Conservation (phyloP, 1,140 invertebrate genomes). For the Laupala kohalensis region DNA sequence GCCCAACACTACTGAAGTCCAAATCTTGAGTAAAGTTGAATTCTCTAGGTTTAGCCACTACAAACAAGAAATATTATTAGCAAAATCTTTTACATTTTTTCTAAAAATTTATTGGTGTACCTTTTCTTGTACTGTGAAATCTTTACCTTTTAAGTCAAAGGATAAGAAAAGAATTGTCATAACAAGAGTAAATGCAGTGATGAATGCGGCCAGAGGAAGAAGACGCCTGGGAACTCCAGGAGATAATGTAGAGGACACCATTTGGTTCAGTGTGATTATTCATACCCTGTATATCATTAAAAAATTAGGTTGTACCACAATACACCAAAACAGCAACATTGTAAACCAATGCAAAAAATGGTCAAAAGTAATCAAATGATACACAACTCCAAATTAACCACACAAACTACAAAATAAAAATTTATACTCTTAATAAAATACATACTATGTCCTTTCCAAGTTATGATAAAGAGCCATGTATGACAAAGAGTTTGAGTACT, state of each 20-base stretch:
- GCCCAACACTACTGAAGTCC: conserved; percentile 50
- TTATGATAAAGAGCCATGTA: too few species aligned
- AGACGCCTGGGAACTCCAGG: conserved; percentile 24
- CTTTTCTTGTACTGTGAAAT: too few species aligned
- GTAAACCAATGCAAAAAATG: too few species aligned
- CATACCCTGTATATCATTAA: background rate
- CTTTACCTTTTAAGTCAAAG: conserved; percentile 27
- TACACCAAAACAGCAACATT: too few species aligned
- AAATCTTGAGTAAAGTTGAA: conserved; percentile 58
- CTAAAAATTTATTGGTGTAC: too few species aligned
- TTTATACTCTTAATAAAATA: too few species aligned
- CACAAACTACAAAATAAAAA: too few species aligned
- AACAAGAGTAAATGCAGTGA: conserved; percentile 29
- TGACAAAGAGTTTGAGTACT: too few species aligned
- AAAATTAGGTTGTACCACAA: background rate
- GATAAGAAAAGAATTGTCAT: conserved; percentile 31
- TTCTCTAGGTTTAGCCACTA: conserved; percentile 11
- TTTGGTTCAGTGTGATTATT: background rate
- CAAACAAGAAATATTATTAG: background rate
- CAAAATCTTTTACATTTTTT: too few species aligned
- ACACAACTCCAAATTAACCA: too few species aligned
- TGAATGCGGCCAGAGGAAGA: conserved; percentile 28
- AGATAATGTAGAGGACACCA: background rate
- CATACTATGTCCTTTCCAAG: too few species aligned
- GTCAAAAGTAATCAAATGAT: too few species aligned